Percentiles rank a stretch among this genome's conserved stretches.
phyloP scores from a whole-genome alignment of 2,888 invertebrate species.

The Morinoia aosen region DNA sequence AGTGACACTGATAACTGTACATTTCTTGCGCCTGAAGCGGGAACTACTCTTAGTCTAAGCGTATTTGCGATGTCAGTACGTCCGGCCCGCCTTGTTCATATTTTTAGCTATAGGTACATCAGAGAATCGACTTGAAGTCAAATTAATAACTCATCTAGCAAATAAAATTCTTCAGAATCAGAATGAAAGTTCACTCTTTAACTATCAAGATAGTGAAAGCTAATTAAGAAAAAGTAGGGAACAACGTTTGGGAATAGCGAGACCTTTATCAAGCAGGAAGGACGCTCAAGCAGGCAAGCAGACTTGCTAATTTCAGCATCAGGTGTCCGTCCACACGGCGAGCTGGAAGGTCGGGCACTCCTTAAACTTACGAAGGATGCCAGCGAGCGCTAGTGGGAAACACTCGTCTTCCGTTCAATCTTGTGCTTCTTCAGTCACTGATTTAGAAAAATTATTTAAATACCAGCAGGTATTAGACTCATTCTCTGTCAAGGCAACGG shows the following conservation, averaged over 20 bases:
- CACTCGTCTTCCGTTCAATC: not conserved
- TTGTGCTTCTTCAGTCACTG: not conserved
- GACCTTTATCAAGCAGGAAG: not conserved
- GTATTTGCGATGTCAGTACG: not conserved
- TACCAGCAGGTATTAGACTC: not conserved
- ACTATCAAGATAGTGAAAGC: not conserved
- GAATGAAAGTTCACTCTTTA: not conserved
- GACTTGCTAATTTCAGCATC: conserved; percentile 4
- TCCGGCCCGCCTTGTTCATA: not conserved
- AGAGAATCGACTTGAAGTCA: too few species aligned
- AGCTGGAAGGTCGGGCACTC: conserved; percentile 8
- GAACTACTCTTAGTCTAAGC: not conserved
- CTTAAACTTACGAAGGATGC: not conserved
- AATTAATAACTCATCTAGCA: not conserved
- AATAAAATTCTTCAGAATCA: not conserved
- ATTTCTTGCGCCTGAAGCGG: not conserved
- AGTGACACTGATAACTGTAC: not conserved
- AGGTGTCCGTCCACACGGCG: not conserved
- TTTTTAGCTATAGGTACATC: too few species aligned
- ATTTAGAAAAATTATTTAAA: not conserved
- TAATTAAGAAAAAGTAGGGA: not conserved
- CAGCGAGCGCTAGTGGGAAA: not conserved
- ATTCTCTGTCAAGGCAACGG: not conserved
- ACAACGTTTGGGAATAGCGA: not conserved
- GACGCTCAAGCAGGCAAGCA: not conserved